Percentiles rank a stretch among this genome's conserved stretches.
phyloP scores from a whole-genome alignment of 2,797 vertebrate species.

The Myripristis jacobus region DNA sequence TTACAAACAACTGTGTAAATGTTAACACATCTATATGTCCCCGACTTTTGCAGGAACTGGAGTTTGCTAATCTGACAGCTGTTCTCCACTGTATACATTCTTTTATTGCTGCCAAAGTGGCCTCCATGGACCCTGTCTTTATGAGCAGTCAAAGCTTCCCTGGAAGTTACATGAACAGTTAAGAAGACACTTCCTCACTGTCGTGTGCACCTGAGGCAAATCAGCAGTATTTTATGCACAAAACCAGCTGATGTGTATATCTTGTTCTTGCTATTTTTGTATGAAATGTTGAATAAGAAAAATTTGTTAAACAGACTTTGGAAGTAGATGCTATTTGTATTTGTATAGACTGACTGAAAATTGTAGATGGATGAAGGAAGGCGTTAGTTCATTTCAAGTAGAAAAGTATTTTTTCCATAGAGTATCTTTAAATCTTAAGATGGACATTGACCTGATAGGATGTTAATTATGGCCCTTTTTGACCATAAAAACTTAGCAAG shows the following conservation, averaged over 20 bases:
- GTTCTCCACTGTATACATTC: slow-evolving; percentile 95
- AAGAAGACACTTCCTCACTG: slow-evolving; percentile 58
- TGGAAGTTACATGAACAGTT: slow-evolving; percentile 87
- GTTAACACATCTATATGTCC: not conserved
- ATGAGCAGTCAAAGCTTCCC: slow-evolving; percentile 87
- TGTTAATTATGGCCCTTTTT: too few species aligned
- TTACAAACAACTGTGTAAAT: too few species aligned
- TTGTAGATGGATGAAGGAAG: not conserved
- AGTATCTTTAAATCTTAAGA: too few species aligned
- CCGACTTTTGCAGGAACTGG: slow-evolving; percentile 86
- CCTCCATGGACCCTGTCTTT: slow-evolving; percentile 93
- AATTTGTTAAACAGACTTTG: slow-evolving; percentile 53
- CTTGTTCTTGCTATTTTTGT: slow-evolving; percentile 89
- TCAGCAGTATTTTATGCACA: slow-evolving; percentile 85
- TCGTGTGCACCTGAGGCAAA: slow-evolving; percentile 80
- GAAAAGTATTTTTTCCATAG: too few species aligned
- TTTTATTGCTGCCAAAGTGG: slow-evolving; percentile 95
- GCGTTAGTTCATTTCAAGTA: slow-evolving; percentile 15
- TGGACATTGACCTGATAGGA: too few species aligned
- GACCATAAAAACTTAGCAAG: too few species aligned
- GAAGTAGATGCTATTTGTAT: slow-evolving; percentile 17
- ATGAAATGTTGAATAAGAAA: slow-evolving; percentile 69
- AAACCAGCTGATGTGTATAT: slow-evolving; percentile 69
- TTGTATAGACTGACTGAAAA: slow-evolving; percentile 9
- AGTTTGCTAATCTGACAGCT: slow-evolving; percentile 91